These are phyloP conservation scores for Seira musarum DNA, from an alignment of 2,888 invertebrate species.

Conservation along the genomic window DNA sequence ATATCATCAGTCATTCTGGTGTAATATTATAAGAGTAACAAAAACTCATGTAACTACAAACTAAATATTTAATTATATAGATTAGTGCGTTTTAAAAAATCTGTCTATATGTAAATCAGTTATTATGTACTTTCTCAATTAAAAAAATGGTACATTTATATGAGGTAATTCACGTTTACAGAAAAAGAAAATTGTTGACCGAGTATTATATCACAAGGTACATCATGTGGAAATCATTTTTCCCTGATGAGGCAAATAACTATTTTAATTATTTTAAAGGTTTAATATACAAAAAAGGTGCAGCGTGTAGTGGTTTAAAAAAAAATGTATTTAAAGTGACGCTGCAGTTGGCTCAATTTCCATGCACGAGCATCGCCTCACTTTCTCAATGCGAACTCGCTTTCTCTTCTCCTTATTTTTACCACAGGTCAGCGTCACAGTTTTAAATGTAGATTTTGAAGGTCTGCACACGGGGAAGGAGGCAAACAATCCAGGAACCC, in stretches of 20 bases:
- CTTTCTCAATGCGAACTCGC: slow-evolving; percentile 65
- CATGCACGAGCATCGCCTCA: slow-evolving; percentile 68
- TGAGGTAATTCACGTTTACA: slow-evolving; percentile 28
- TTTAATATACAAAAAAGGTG: slow-evolving; percentile 8
- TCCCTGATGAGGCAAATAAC: slow-evolving; percentile 14
- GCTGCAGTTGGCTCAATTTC: slow-evolving; percentile 66
- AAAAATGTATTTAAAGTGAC: slow-evolving; percentile 46
- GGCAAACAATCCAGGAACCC: slow-evolving; percentile 68
- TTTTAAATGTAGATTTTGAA: slow-evolving; percentile 65
- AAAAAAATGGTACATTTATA: slow-evolving; percentile 18
- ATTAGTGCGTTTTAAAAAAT: neutral
- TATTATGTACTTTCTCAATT: neutral
- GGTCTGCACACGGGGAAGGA: slow-evolving; percentile 68
- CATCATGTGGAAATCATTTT: slow-evolving; percentile 3
- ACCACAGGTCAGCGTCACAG: slow-evolving; percentile 65
- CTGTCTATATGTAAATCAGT: slow-evolving; percentile 8
- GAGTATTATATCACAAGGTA: slow-evolving; percentile 63
- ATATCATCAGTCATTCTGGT: neutral
- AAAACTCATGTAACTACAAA: neutral
- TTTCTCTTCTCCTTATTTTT: slow-evolving; percentile 61
- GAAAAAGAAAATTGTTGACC: slow-evolving; percentile 30
- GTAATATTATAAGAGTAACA: neutral
- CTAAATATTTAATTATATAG: neutral
- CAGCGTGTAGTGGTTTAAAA: slow-evolving; percentile 21
- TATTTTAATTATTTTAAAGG: neutral